A percentile compares a stretch with the other conserved stretches of the same genome.
These are phyloP conservation scores for Furcula furcula DNA, from an alignment of 2,888 invertebrate genomes.

Conservation along the genomic window DNA sequence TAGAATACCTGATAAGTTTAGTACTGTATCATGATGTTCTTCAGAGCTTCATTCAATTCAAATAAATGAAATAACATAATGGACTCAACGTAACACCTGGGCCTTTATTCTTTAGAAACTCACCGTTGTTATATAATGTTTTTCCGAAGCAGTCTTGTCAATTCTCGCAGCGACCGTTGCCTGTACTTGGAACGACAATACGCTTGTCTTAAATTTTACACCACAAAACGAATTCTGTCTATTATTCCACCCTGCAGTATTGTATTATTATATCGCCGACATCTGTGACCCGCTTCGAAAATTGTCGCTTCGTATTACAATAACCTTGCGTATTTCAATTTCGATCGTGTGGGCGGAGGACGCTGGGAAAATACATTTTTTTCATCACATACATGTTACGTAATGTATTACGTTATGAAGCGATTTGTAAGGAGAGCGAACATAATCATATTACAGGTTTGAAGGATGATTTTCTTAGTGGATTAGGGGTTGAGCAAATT, in stretches of 20 bases:
- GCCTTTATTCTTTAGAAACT: no score
- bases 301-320: slow-evolving; percentile 40
- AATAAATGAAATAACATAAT: no score
- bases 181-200: not conserved
- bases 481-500: not conserved
- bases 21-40: no score
- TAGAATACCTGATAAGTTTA: no score
- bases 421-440: slow-evolving; percentile 11
- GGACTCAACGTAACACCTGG: no score
- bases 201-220: slow-evolving; percentile 17
- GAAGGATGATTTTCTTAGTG: not conserved
- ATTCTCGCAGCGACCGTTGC: no score
- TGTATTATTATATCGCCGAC: slow-evolving; percentile 51
- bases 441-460: slow-evolving; percentile 20
- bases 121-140: no score
- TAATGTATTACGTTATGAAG: slow-evolving; percentile 25
- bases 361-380: slow-evolving; percentile 21
- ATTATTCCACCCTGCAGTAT: slow-evolving; percentile 34
- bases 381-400: slow-evolving; percentile 31
- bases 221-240: slow-evolving; percentile 27
- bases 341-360: slow-evolving; percentile 19
- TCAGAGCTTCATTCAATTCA: no score
- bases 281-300: slow-evolving; percentile 50
- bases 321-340: slow-evolving; percentile 37
- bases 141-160: no score